These are phyloP conservation scores for Nothoprocta pentlandii DNA, from an alignment of 2,113 vertebrate species.

Conservation along the genomic window DNA sequence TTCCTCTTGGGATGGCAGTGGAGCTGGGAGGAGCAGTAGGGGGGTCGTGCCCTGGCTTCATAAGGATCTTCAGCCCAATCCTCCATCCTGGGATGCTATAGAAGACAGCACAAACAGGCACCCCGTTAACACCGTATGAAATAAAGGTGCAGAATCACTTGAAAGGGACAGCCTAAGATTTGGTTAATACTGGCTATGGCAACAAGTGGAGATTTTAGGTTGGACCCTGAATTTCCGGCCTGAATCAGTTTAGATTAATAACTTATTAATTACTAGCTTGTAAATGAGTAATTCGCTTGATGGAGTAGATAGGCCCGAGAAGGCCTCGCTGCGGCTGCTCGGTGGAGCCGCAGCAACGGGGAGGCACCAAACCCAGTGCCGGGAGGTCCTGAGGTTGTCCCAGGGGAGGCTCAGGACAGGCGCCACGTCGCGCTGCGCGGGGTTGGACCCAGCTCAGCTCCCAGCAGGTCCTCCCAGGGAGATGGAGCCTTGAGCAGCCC, in stretches of 20 bases:
- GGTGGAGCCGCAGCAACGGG: not conserved
- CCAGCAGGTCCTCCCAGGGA: too few relatives aligned
- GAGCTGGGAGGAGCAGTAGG: not conserved
- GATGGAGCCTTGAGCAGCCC: too few relatives aligned
- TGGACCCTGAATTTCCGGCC: not conserved
- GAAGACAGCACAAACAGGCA: too few relatives aligned
- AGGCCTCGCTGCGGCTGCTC: not conserved
- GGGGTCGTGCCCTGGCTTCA: not conserved
- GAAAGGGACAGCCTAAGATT: not conserved
- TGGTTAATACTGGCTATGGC: not conserved
- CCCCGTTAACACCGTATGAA: not conserved
- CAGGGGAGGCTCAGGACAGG: not conserved
- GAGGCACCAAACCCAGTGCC: too few relatives aligned
- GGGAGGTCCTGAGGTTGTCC: not conserved
- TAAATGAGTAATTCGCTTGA: not conserved
- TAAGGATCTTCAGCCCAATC: not conserved
- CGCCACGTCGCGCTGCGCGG: not conserved
- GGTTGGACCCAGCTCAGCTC: not conserved
- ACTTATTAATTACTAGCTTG: not conserved
- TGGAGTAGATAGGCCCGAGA: not conserved
- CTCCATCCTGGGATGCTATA: not conserved
- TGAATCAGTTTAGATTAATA: not conserved
- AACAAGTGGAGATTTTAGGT: not conserved
- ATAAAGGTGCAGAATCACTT: not conserved
- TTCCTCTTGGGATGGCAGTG: not conserved